A percentile compares a stretch with the other conserved stretches of the same genome.
Conservation (phyloP, 2,888 invertebrate genomes). For the Rhorus exstirpatorius region DNA sequence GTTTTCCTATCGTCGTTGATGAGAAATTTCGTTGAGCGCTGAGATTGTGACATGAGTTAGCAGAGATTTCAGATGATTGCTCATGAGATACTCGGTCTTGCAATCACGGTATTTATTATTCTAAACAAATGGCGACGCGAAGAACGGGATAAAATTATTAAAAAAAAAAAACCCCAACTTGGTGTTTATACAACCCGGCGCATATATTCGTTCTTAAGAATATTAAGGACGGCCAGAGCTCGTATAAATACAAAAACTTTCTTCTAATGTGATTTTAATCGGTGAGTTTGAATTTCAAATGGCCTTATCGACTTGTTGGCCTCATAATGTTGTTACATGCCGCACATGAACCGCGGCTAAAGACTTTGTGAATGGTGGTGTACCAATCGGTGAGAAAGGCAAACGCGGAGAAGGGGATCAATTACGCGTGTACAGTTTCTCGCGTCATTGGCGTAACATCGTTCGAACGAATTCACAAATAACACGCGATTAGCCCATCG, state of each 20-base stretch:
- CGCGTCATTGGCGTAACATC: constrained; percentile 71
- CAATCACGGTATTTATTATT: constrained; percentile 27
- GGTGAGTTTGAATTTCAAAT: constrained; percentile 84
- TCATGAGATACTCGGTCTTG: constrained; percentile 17
- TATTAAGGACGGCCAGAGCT: constrained; percentile 23
- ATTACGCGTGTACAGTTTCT: constrained; percentile 70
- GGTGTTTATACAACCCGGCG: constrained; percentile 27
- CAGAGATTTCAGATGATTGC: constrained; percentile 21
- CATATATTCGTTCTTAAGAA: constrained; percentile 41
- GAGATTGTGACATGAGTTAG: constrained; percentile 30
- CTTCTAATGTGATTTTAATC: constrained; percentile 85
- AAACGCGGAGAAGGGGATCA: constrained; percentile 62
- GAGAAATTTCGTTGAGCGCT: not conserved
- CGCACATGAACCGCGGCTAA: constrained; percentile 14
- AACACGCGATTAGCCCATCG: constrained; percentile 57
- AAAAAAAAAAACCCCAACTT: constrained; percentile 43
- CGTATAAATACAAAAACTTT: constrained; percentile 65
- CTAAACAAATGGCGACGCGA: constrained; percentile 18
- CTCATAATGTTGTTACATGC: constrained; percentile 58
- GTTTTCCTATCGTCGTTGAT: not conserved
- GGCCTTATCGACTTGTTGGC: constrained; percentile 75
- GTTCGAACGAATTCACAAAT: constrained; percentile 58
- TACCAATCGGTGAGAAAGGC: constrained; percentile 41
- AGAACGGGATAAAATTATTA: not conserved
- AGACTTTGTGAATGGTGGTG: constrained; percentile 43